Conservation (phyloP, 1,140 invertebrate species). For the Dendroctonus valens region DNA sequence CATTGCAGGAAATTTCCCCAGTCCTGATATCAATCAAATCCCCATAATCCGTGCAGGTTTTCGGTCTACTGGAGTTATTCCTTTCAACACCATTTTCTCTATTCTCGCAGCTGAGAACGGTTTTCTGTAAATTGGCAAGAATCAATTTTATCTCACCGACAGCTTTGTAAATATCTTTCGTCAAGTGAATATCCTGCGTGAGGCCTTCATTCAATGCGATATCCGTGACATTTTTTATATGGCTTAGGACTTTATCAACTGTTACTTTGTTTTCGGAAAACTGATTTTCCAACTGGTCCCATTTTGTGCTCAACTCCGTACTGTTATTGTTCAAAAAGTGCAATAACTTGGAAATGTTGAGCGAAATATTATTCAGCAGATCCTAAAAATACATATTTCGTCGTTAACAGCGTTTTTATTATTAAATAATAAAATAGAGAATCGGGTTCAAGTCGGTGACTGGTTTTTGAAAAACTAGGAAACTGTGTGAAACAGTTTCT, state of each 20-base stretch:
- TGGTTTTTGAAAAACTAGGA: no score
- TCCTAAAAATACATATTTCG: background rate
- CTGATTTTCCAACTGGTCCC: background rate
- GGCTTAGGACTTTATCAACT: background rate
- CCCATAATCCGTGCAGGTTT: slow-evolving; percentile 20
- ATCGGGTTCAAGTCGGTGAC: no score
- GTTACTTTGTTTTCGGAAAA: background rate
- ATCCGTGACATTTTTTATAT: background rate
- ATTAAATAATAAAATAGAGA: no score
- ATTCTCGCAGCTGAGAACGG: no score
- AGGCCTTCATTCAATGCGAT: no score
- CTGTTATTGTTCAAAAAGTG: background rate
- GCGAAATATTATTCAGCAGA: background rate
- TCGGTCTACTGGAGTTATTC: background rate
- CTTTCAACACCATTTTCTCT: no score
- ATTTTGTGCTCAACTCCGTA: background rate
- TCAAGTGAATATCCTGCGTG: no score
- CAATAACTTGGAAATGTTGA: background rate
- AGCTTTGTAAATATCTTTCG: background rate
- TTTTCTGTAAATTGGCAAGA: background rate
- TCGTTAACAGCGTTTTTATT: background rate
- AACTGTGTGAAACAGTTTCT: no score
- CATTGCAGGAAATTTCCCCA: background rate
- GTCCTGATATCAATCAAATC: slow-evolving; percentile 23
- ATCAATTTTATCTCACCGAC: background rate